Base-by-base conservation (phyloP, 2,113 vertebrate species). In the Phasianus colchicus region DNA sequence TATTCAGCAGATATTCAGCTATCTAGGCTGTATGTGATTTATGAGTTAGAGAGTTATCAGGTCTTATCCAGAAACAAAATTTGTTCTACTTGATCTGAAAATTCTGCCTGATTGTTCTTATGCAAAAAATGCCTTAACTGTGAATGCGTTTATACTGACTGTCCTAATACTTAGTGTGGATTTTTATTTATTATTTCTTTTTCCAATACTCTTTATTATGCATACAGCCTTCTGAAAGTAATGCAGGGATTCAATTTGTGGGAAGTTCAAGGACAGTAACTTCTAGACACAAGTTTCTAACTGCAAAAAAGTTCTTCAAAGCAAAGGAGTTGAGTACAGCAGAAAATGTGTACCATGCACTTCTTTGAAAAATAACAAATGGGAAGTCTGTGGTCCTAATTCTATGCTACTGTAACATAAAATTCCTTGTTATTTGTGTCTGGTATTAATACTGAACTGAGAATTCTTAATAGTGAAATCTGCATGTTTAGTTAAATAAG, bases 31-130 rank as follows among this genome's bases (percentile, higher is more conserved):
- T 32, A 3, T 45, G 36, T 89, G 67, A 88, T 85, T 88, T 83
- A 58, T 73, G 75, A 77, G 61, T 50, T 78, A 40, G 75, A 83
- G 82, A 66, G 13, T 15, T 91, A 69, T 85, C 50, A 83, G 79
- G 21, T 80, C 72, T 72, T 92, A 70, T 76, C 10, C 16, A 91
- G 55, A 66, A 92, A 92, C 78, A 47, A 50, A 13, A 21, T 85
- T 89, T 76, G 71, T 82, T 85, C 84, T 89, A 48, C 52, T 66
- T 82, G 58, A 84, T 87, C 58, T 25, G 47, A 75, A 79, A 92
- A 55, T 78, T 82, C 38, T 65, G 78, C 57, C 66, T 78, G 84
- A 34, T 82, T 92, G 84, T 88, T 80, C 71, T 92, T 47, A 27
- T 84, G 34, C n/a, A 69, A 89, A 91, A 61, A 32, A 60, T 64